Conservation (phyloP, 2,113 vertebrate species). For the Muntiacus muntjak region DNA sequence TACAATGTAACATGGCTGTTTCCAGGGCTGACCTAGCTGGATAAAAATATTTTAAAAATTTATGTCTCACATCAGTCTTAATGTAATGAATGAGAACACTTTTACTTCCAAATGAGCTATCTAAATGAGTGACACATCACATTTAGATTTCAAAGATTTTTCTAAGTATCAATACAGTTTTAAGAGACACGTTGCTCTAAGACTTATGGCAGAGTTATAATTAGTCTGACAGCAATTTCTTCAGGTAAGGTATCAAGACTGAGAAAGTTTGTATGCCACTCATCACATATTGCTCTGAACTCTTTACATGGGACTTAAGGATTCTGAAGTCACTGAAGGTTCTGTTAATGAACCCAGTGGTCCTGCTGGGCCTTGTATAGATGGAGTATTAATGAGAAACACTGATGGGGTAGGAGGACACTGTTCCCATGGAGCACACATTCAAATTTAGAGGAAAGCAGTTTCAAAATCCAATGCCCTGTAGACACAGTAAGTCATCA, state of each 20-base stretch:
- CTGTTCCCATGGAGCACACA: background rate
- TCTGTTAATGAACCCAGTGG: background rate
- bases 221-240: background rate
- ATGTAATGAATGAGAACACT: background rate
- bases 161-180: background rate
- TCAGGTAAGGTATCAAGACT: background rate
- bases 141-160: slow-evolving; percentile 33
- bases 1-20: background rate
- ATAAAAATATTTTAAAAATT: background rate
- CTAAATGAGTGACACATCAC: background rate
- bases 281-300: background rate
- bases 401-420: background rate
- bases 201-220: background rate
- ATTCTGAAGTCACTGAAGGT: background rate
- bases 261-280: background rate
- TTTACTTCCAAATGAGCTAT: background rate
- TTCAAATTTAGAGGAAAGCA: background rate
- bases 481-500: background rate
- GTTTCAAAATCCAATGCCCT: background rate
- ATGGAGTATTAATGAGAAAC: background rate
- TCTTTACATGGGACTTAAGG: background rate
- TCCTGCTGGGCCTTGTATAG: background rate
- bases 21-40: background rate
- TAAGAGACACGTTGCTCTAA: background rate
- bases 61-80: background rate